Evolutionary conservation across 2,888 invertebrate genomes (phyloP).

Genomic region (Nomada lathburiana): DNA sequence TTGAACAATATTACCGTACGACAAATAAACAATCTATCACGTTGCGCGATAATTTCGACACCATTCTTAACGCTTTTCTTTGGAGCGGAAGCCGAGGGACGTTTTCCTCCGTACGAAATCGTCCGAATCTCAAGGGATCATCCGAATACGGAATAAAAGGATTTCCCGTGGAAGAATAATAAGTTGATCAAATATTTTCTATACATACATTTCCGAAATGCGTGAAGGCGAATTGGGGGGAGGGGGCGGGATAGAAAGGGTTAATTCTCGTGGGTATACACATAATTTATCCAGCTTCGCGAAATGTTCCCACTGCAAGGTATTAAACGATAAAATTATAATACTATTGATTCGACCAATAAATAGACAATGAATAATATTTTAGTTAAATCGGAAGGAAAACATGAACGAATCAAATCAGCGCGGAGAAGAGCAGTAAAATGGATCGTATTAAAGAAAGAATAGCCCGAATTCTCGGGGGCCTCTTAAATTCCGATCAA

Average conservation of each 20-base stretch:
- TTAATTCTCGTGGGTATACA: slow-evolving; percentile 16
- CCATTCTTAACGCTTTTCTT: not conserved
- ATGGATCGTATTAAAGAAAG: not conserved
- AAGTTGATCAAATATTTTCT: slow-evolving; percentile 54
- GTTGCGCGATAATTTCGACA: not conserved
- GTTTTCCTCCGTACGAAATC: not conserved
- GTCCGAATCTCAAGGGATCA: slow-evolving; percentile 18
- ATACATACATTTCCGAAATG: not conserved
- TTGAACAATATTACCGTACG: not conserved
- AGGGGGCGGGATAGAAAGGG: slow-evolving; percentile 14
- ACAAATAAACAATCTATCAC: not conserved
- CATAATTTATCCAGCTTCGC: no score
- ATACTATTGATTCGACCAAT: not conserved
- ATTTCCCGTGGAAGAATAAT: slow-evolving; percentile 31
- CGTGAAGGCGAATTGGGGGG: not conserved
- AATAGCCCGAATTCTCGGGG: slow-evolving; percentile 33
- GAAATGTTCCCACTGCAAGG: not conserved
- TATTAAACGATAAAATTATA: not conserved
- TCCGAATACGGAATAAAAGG: slow-evolving; percentile 12
- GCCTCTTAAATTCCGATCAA: slow-evolving; percentile 64
- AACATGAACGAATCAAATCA: not conserved
- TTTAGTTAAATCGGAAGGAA: not conserved
- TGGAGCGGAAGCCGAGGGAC: not conserved
- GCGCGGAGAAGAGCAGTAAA: slow-evolving; percentile 6
- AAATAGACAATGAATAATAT: not conserved